Evolutionary conservation across 1,140 invertebrate genomes (phyloP).

Genomic region (Carcinoscorpius rotundicauda): DNA sequence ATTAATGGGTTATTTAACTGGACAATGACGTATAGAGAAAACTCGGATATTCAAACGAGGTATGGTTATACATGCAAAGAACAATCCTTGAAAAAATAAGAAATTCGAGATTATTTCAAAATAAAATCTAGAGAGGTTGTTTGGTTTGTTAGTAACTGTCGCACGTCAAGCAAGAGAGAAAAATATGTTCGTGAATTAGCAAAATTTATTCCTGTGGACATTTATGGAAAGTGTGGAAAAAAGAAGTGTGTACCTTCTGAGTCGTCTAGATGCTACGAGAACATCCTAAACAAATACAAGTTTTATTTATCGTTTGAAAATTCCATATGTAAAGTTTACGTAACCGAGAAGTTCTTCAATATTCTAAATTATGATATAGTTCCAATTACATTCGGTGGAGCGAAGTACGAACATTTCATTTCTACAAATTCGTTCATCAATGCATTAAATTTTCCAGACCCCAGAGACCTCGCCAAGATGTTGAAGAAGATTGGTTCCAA

Average conservation of each 20-base stretch:
- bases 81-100: no score
- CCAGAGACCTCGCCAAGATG: slow-evolving; percentile 37
- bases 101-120: no score
- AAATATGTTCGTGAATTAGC: no score
- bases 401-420: slow-evolving; percentile 24
- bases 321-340: slow-evolving; percentile 31
- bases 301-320: slow-evolving; percentile 35
- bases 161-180: no score
- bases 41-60: no score
- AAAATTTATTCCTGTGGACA: no score
- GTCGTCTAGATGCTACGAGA: slow-evolving; percentile 22
- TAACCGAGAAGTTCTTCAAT: slow-evolving; percentile 29
- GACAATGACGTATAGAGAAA: no score
- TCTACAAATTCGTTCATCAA: slow-evolving; percentile 33
- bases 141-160: no score
- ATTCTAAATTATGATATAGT: slow-evolving; percentile 10
- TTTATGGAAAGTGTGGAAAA: no score
- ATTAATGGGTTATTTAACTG: no score
- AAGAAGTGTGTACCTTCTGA: slow-evolving; percentile 14
- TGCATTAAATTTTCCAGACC: slow-evolving; percentile 29
- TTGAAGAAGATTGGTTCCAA: slow-evolving; percentile 36
- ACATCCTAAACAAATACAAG: slow-evolving; percentile 26
- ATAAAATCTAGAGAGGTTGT: no score
- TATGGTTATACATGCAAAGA: no score
- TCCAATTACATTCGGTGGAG: slow-evolving; percentile 23